phyloP scores from a whole-genome alignment of 2,797 vertebrate genomes.

The Scomberomorus guttatus region DNA sequence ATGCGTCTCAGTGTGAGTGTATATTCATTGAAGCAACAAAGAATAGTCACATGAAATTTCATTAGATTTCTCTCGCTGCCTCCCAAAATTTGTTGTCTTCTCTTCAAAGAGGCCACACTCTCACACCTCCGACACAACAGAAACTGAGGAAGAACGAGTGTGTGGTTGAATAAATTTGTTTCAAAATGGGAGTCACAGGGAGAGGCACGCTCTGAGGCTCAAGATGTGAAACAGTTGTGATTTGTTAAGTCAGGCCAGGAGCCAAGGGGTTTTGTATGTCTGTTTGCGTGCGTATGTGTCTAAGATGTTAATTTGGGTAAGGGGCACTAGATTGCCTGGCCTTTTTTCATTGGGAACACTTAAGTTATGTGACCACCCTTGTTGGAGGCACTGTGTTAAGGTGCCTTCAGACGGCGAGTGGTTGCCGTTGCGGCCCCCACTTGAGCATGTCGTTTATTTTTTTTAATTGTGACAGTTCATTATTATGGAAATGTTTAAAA shows the following conservation, averaged over 20 bases:
- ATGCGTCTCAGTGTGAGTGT: neutral
- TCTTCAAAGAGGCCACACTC: neutral
- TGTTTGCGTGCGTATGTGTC: neutral
- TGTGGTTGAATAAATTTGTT: conserved; percentile 33
- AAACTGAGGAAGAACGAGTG: neutral
- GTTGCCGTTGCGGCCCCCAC: too few relatives aligned
- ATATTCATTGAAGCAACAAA: neutral
- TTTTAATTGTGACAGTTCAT: too few relatives aligned
- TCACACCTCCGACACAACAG: neutral
- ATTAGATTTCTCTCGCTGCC: neutral
- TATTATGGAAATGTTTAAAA: too few relatives aligned
- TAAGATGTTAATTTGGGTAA: neutral
- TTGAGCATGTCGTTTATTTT: too few relatives aligned
- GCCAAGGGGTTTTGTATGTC: neutral
- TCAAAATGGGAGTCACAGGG: conserved; percentile 21
- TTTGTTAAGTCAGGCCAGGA: conserved; percentile 16
- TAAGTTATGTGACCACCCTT: neutral
- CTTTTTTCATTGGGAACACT: neutral
- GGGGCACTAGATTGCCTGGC: neutral
- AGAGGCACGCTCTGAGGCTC: neutral
- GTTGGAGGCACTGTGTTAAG: neutral
- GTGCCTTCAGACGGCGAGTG: neutral
- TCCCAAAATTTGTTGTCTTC: neutral
- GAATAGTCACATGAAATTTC: conserved; percentile 14
- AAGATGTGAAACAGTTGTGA: conserved; percentile 23